Conservation (phyloP, 2,888 invertebrate species). For the Tyria jacobaeae region DNA sequence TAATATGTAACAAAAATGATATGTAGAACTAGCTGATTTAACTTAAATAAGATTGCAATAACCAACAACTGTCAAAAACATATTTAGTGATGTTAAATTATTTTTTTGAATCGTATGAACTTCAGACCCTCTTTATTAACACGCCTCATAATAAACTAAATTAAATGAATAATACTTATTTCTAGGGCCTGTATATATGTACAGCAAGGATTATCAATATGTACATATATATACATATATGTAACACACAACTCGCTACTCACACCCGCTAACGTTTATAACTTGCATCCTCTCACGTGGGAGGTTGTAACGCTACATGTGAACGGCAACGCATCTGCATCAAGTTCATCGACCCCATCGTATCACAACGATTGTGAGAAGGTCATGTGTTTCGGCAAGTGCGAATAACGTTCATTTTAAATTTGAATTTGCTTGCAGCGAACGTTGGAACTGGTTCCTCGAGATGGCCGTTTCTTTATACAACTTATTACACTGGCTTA, state of each 20-base stretch:
- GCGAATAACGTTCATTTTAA: slow-evolving; percentile 59
- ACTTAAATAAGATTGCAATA: too few species aligned
- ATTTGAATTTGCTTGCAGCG: slow-evolving; percentile 53
- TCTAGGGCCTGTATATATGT: neutral
- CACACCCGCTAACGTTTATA: slow-evolving; percentile 54
- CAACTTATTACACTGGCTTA: neutral
- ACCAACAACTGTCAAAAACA: too few species aligned
- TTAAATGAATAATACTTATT: neutral
- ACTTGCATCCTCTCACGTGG: slow-evolving; percentile 67
- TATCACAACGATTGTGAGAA: slow-evolving; percentile 77
- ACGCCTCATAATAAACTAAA: neutral
- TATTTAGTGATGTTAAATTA: too few species aligned
- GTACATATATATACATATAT: neutral
- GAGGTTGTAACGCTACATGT: slow-evolving; percentile 83
- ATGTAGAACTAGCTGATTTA: too few species aligned
- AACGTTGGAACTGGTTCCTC: slow-evolving; percentile 41
- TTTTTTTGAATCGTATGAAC: too few species aligned
- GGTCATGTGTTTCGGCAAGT: slow-evolving; percentile 79
- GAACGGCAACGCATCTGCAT: slow-evolving; percentile 85
- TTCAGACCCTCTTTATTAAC: neutral
- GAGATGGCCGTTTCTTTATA: slow-evolving; percentile 37
- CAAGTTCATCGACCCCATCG: slow-evolving; percentile 70
- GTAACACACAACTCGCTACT: slow-evolving; percentile 7
- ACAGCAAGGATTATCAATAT: too few species aligned
- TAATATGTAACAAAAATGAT: too few species aligned